These are phyloP conservation scores for Uromys caudimaculatus DNA, from an alignment of 2,797 vertebrate genomes.

Conservation along the genomic window DNA sequence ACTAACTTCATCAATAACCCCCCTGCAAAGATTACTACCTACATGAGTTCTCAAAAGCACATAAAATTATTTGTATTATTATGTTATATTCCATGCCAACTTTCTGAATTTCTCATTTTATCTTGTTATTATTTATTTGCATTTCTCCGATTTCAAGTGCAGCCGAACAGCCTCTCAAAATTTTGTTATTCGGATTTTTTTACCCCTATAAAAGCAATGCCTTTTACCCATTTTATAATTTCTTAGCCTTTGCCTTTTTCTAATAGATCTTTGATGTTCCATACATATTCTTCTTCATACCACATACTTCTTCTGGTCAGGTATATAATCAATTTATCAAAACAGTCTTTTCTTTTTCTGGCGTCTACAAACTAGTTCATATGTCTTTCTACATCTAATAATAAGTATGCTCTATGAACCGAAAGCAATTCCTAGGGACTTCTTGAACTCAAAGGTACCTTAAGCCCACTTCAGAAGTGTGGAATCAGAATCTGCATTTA, in stretches of 20 bases:
- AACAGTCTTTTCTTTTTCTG: constrained; percentile 26
- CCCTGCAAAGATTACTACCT: not conserved
- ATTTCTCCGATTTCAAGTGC: not conserved
- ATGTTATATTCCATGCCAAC: not conserved
- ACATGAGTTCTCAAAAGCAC: not conserved
- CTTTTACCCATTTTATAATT: not conserved
- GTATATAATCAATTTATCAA: constrained; percentile 30
- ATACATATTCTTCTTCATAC: not conserved
- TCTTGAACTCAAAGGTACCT: constrained; percentile 3
- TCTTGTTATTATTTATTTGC: constrained; percentile 30
- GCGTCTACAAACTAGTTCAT: not conserved
- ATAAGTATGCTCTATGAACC: not conserved
- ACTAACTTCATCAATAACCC: constrained; percentile 23
- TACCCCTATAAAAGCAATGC: constrained; percentile 16
- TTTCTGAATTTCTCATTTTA: constrained; percentile 6
- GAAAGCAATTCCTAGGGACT: not conserved
- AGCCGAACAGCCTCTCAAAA: not conserved
- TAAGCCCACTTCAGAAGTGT: not conserved
- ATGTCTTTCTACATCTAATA: not conserved
- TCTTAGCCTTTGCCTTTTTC: constrained; percentile 1
- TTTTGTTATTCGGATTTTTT: constrained; percentile 27
- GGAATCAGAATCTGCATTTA: constrained; percentile 42
- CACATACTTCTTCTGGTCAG: not conserved
- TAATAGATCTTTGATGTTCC: not conserved
- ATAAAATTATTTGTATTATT: not conserved